Evolutionary conservation across 2,113 vertebrate genomes (phyloP), one percentile per base, ranked within the genome.

Genomic region (Platysternon megacephalum): DNA sequence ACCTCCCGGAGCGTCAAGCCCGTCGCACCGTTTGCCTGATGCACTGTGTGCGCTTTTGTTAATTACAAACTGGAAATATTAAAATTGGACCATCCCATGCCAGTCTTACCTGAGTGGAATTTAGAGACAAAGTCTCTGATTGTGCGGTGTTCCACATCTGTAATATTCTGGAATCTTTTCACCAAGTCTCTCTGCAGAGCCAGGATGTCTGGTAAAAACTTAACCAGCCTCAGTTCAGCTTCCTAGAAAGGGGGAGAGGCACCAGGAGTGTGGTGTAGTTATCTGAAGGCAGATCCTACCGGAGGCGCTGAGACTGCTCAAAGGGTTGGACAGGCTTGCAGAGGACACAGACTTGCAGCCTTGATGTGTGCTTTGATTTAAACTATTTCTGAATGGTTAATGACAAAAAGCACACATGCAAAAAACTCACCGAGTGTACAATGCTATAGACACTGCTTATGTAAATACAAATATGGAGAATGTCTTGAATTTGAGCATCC

Each of bases 151-250:
- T 97, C 94, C 53, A 98, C 87, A 52, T 99, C 98, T 0, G 97
- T 53, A 1, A 96, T 93, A 76, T 99, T 99, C 97, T 99, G 99
- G 97, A 99, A 99, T 32, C 65, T 98, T 95, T 98, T 99, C 82
- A 99, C 99, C 82, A 99, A 97, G 58, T 98, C 97, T 86, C 92
- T 98, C 96, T 99, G 99, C 90, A 99, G 98, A 16, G 98, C 98
- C 87, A 99, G 97, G 82, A 99, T 98, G 85, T 99, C 99, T 13
- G 99, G 99, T 83, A 99, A 95, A 97, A 98, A 98, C 89, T 98
- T 99, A 92, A 99, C 98, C 97, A 99, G 97, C 84, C 98, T 98
- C 79, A 99, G 96, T 90, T 99, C 99, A 21, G 98, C 92, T 94
- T 99, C 99, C 99, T 99, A 90, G 65, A 93, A 91, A 93, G 85